Evolutionary conservation across 2,888 invertebrate genomes (phyloP), one percentile per base, ranked within the genome.

Genomic region (Sepiola atlantica): DNA sequence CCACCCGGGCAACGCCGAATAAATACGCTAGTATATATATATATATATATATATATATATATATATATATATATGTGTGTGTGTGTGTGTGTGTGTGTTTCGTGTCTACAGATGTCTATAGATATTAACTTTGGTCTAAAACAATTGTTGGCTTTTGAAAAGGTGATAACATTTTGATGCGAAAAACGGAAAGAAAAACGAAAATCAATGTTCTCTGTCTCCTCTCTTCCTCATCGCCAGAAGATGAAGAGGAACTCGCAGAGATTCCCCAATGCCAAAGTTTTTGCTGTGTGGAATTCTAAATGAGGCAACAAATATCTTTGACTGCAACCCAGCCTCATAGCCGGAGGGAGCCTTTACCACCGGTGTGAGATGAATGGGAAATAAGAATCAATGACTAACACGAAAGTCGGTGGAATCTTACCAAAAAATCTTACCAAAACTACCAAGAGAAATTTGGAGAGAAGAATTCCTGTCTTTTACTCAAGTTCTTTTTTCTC

Each of bases 281-380:
- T 28, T 77, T 77, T 77, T 28, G 77, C 77, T 77, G 77, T 77
- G n/a, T 77, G n/a, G 77, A 77, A 77, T 77, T 77, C 77, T n/a
- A 77, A 77, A 77, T 77, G 77, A 77, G 77, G 77, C 77, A 77
- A 77, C n/a, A 77, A 77, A 77, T 77, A 77, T 77, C 77, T 77
- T 77, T 77, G 77, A 77, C 77, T 77, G 77, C 77, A 77, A 77
- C 77, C 77, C 77, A 8, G 77, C 18, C 77, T 77, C n/a, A n/a
- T 77, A 77, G n/a, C 77, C 77, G 77, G 77, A 77, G 77, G 77
- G 77, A 77, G n/a, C 77, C 77, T 28, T 77, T 77, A 77, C 77
- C 77, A n/a, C 18, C 77, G 28, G 77, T 77, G 77, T 77, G 77
- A 77, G 77, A 77, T 77, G 77, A 77, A 77, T 77, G 28, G 12